Conservation (phyloP, 2,797 vertebrate species). For the Hypotaenidia okinawae region DNA sequence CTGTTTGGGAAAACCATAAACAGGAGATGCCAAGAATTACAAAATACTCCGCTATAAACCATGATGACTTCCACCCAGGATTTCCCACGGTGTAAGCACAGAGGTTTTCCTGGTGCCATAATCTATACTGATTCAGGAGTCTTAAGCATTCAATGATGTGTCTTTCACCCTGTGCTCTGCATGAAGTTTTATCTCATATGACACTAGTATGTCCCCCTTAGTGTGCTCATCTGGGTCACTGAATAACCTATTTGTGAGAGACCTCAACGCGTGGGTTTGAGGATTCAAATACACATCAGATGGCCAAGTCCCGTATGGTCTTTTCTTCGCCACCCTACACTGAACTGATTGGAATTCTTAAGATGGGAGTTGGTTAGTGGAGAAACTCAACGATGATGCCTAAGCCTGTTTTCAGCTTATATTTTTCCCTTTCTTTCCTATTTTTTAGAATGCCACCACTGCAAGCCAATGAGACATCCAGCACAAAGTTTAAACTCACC, state of each 20-base stretch:
- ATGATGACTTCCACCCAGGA: neutral
- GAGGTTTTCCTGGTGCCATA: neutral
- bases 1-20: neutral
- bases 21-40: neutral
- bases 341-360: neutral
- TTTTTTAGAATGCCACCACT: conserved; percentile 67
- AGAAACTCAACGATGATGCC: neutral
- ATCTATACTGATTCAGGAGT: neutral
- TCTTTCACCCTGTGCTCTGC: neutral
- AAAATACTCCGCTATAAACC: neutral
- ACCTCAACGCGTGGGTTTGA: neutral
- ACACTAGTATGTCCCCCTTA: neutral
- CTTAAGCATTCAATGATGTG: neutral
- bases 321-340: neutral
- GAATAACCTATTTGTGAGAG: neutral
- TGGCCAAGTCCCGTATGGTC: neutral
- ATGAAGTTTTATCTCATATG: neutral
- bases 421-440: neutral
- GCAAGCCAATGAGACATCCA: conserved; percentile 68
- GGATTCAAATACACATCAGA: neutral
- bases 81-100: neutral
- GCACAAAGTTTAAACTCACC: conserved; percentile 64
- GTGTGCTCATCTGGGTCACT: neutral
- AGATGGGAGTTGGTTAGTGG: neutral
- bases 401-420: neutral